A percentile compares a stretch with the other conserved stretches of the same genome.
phyloP scores from a whole-genome alignment of 2,888 invertebrate species.

The Lacanobia oleracea region DNA sequence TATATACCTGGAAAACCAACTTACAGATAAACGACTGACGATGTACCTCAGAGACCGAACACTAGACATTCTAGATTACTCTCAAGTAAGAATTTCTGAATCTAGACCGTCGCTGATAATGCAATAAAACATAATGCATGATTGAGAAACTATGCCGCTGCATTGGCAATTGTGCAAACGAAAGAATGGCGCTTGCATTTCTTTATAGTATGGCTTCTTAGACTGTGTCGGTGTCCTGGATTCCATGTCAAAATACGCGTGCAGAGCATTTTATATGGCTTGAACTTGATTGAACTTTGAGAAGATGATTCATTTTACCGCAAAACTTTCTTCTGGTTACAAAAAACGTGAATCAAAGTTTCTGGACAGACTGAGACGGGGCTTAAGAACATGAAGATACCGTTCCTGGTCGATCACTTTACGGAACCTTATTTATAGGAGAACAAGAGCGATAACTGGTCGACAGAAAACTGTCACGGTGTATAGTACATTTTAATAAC shows the following conservation, averaged over 20 bases:
- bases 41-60: too few species aligned
- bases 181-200: constrained; percentile 42
- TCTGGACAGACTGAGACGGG: background rate
- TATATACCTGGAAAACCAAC: too few species aligned
- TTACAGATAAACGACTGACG: too few species aligned
- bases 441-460: background rate
- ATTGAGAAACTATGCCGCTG: constrained; percentile 53
- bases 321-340: background rate
- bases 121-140: constrained; percentile 59
- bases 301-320: background rate
- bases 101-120: constrained; percentile 59
- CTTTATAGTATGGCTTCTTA: constrained; percentile 30
- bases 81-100: constrained; percentile 39
- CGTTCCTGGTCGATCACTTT: background rate
- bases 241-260: background rate
- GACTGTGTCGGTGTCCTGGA: constrained; percentile 21
- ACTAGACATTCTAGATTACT: constrained; percentile 28
- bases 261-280: background rate
- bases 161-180: constrained; percentile 54
- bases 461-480: background rate
- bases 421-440: background rate
- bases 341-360: background rate
- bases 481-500: background rate
- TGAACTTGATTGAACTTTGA: constrained; percentile 19
- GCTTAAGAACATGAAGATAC: background rate